Evolutionary conservation across 1,140 invertebrate genomes (phyloP), one percentile per base, ranked within the genome.

Genomic region (Neotoxoptera formosana): DNA sequence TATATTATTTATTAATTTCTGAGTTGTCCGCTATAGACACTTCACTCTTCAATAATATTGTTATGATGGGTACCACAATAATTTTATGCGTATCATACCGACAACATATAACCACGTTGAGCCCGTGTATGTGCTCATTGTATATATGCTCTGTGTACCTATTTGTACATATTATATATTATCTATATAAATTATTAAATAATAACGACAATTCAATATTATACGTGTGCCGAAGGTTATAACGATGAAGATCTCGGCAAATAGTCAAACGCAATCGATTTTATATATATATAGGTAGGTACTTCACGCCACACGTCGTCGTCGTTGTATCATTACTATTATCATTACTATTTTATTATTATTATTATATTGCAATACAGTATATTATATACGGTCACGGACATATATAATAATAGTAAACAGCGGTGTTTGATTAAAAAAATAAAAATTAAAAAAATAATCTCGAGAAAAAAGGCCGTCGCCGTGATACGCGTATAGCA

Each of bases 231-330:
- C 30, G 60, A 76, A 76, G 60, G 60, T 76, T 34, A n/a, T n/a
- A 76, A n/a, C 60, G 60, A 76, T 76, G 60, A 76, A 76, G 11
- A 76, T 76, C 60, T 76, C 60, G 30, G 14, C 60, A 76, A 76
- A 76, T 20, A 76, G 60, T n/a, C n/a, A n/a, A n/a, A 76, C 60
- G 60, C 60, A n/a, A 76, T 76, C 60, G 60, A 76, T n/a, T 76
- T 17, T 7, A 76, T n/a, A 23, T 53, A 30, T 51, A 51, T 51
- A 17, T 51, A 11, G 0, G 3, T 17, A n/a, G 30, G 17, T 76
- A 76, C 4, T 34, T n/a, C 60, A 34, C 60, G 6, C 14, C 60
- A n/a, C n/a, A 76, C 60, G 60, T 76, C 60, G 30, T 60, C 1
- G 11, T 51, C 48, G 11, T 51, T 67, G 30, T n/a, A 67, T 4